phyloP scores from a whole-genome alignment of 2,113 vertebrate species.

The Monopterus albus region DNA sequence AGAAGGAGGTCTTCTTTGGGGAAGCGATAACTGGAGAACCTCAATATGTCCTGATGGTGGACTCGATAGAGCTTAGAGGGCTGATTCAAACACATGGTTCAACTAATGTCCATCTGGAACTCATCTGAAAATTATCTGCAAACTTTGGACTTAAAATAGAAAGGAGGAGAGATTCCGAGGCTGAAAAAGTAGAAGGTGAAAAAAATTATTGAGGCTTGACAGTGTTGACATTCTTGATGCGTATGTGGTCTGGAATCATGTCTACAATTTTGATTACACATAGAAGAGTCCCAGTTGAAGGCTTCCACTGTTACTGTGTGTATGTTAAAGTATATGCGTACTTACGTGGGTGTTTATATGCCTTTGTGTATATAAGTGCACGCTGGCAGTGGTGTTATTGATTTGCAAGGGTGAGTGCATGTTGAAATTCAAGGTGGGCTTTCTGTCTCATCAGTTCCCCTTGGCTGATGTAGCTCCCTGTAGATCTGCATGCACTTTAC shows the following conservation, averaged over 20 bases:
- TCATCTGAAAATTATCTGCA: constrained; percentile 65
- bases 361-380: constrained; percentile 34
- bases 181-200: constrained; percentile 20
- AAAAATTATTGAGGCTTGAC: constrained; percentile 6
- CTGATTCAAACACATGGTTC: constrained; percentile 64
- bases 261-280: constrained; percentile 33
- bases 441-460: constrained; percentile 48
- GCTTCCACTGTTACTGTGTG: not conserved
- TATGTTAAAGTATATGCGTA: not conserved
- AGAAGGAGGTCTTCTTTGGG: constrained; percentile 31
- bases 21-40: constrained; percentile 48
- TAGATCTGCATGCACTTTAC: constrained; percentile 58
- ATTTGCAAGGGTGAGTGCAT: constrained; percentile 60
- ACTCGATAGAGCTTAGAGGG: constrained; percentile 49
- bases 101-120: constrained; percentile 70
- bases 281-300: constrained; percentile 16
- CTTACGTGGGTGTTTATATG: constrained; percentile 3
- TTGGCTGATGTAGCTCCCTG: constrained; percentile 56
- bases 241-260: not conserved
- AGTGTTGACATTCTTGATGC: constrained; percentile 15
- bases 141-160: constrained; percentile 60
- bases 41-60: constrained; percentile 49
- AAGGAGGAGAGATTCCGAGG: constrained; percentile 13
- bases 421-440: constrained; percentile 75
- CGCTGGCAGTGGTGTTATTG: constrained; percentile 58